Evolutionary conservation across 2,797 vertebrate genomes (phyloP).

Genomic region (Triplophysa yarkandensis): DNA sequence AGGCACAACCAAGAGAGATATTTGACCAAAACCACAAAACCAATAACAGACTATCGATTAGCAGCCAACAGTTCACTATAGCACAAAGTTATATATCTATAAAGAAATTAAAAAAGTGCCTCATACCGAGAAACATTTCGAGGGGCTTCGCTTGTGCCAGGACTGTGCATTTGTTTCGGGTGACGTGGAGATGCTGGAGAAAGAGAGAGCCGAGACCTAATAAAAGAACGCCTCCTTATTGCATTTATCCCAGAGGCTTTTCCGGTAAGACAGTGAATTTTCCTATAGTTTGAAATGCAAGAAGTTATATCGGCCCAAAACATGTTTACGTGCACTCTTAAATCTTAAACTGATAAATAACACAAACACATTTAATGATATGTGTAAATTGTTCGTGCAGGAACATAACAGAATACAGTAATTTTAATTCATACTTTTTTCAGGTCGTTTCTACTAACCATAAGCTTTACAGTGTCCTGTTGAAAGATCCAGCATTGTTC

Average conservation of each 20-base stretch:
- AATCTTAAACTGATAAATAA: not conserved
- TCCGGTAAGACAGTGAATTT: conserved; percentile 13
- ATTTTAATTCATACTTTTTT: not conserved
- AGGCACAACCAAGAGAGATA: conserved; percentile 69
- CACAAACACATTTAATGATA: not conserved
- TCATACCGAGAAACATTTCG: conserved; percentile 54
- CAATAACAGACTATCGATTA: conserved; percentile 82
- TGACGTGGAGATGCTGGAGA: conserved; percentile 20
- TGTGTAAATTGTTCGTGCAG: no score
- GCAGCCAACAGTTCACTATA: conserved; percentile 71
- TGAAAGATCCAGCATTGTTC: not conserved
- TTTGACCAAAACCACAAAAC: conserved; percentile 76
- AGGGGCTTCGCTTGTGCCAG: conserved; percentile 24
- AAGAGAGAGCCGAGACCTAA: conserved; percentile 26
- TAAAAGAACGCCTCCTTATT: conserved; percentile 34
- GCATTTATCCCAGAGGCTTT: conserved; percentile 27
- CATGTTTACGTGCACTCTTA: not conserved
- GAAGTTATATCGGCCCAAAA: conserved; percentile 6
- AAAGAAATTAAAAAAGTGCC: conserved; percentile 74
- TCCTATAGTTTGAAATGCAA: conserved; percentile 52
- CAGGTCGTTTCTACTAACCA: not conserved
- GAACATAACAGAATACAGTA: no score
- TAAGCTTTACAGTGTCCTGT: not conserved
- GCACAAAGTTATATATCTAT: conserved; percentile 72
- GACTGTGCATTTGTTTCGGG: conserved; percentile 45